Base-by-base conservation (phyloP, 1,140 invertebrate species). In the Archivesica marissinica region DNA sequence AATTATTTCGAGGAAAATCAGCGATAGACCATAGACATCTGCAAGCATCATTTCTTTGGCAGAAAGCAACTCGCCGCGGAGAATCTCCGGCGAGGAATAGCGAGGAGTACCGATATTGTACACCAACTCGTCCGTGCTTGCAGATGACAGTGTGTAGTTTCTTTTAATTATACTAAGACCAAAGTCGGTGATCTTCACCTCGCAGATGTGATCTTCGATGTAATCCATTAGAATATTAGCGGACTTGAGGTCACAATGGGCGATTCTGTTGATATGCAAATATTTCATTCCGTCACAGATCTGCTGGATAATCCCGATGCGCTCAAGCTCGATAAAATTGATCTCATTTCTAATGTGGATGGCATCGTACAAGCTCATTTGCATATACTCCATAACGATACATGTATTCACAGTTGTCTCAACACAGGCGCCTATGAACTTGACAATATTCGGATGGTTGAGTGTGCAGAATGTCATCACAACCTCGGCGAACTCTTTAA, bases 381-480 rank as follows among this genome's bases (percentile, higher is more conserved):
- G 80, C 89, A 89, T 89, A 56, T 84, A 87, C 54, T 89, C 89
- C 86, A 88, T 87, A 1, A 90, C 81, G 28, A 88, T 90, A 20
- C 75, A 78, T 7, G 89, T 61, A 47, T 89, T 83, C n/a, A 87
- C 82, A 25, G 88, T 82, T 7, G 64, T 84, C 17, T 56, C 66
- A 6, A 61, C 52, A 47, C 85, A 87, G 13, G 88, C 88, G 1
- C 87, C 89, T 2, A 89, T 59, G 38, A 88, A 90, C 33, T 68
- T 64, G n/a, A 90, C 87, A 17, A 90, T 87, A 35, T 87, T 89
- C 0, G 70, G 84, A 56, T 90, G 84, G 17, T 86, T 75, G 0
- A 90, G 47, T 15, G 54, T 39, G 38, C 84, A 80, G 25, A 89
- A 70, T 0, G 86, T 35, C 41, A 39, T 59, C 1, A 89, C 72